Evolutionary conservation across 2,888 invertebrate genomes (phyloP).

Genomic region (Volucella inflata): DNA sequence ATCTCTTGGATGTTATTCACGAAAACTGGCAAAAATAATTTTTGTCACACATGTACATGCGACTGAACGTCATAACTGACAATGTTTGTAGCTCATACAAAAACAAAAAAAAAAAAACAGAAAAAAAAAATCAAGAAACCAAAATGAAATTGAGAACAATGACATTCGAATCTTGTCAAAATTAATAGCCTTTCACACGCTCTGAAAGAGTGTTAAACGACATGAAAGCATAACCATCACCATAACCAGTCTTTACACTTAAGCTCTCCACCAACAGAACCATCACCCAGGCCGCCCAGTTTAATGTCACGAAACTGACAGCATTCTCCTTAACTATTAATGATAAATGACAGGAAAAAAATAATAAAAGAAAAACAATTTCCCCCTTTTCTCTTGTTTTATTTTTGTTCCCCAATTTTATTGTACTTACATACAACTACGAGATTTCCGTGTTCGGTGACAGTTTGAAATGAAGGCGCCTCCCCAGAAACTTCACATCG

Average conservation of each 20-base stretch:
- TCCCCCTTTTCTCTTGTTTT: constrained; percentile 24
- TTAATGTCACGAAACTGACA: constrained; percentile 50
- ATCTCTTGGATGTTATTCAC: too few species aligned
- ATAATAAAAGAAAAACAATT: constrained; percentile 16
- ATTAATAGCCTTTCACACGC: too few species aligned
- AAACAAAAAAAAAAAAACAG: too few species aligned
- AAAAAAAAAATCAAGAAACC: too few species aligned
- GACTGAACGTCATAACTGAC: too few species aligned
- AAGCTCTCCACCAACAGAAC: not conserved
- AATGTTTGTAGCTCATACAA: too few species aligned
- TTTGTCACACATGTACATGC: too few species aligned
- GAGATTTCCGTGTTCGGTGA: constrained; percentile 88
- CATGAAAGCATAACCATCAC: too few species aligned
- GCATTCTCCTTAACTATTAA: constrained; percentile 48
- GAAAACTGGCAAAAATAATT: too few species aligned
- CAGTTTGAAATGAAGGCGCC: constrained; percentile 89
- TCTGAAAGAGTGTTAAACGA: too few species aligned
- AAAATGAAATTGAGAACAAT: too few species aligned
- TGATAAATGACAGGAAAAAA: constrained; percentile 62
- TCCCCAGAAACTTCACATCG: constrained; percentile 89
- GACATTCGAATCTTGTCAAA: too few species aligned
- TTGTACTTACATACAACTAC: constrained; percentile 87
- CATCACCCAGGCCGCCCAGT: constrained; percentile 3
- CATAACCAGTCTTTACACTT: not conserved
- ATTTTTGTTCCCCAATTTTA: not conserved